Percentiles rank a stretch among this genome's conserved stretches.
Evolutionary conservation across 2,797 vertebrate species (phyloP).

Genomic region (Notolepis coatsorum): DNA sequence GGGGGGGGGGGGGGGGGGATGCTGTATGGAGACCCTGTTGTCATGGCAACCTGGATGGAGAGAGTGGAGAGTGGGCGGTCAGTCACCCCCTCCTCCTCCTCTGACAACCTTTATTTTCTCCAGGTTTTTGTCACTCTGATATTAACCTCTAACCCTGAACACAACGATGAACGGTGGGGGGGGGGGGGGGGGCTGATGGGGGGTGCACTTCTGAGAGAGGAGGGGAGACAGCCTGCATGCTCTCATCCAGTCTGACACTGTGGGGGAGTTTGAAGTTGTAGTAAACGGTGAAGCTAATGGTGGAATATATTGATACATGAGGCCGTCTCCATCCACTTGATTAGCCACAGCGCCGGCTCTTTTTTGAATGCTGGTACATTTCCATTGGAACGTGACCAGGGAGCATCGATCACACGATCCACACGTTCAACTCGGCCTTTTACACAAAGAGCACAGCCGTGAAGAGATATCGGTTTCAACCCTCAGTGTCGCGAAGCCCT

Average conservation of each 20-base stretch:
- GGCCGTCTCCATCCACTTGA: slow-evolving; percentile 45
- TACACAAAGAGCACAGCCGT: slow-evolving; percentile 34
- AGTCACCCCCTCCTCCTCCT: slow-evolving; percentile 59
- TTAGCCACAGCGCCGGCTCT: slow-evolving; percentile 39
- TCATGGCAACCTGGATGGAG: slow-evolving; percentile 76
- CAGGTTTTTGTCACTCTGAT: slow-evolving; percentile 68
- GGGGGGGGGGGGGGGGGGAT: slow-evolving; percentile 36
- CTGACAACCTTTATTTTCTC: slow-evolving; percentile 79
- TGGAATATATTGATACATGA: slow-evolving; percentile 72
- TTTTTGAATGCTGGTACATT: slow-evolving; percentile 48
- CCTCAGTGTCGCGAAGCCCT: slow-evolving; percentile 20
- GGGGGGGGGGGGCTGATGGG: neutral
- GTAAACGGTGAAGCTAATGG: slow-evolving; percentile 53
- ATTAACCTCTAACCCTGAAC: slow-evolving; percentile 69
- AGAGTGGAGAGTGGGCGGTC: slow-evolving; percentile 62
- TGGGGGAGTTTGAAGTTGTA: slow-evolving; percentile 40
- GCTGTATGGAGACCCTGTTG: slow-evolving; percentile 72
- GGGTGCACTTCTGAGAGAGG: neutral
- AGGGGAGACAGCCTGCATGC: neutral
- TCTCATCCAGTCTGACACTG: slow-evolving; percentile 19
- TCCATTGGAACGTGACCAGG: slow-evolving; percentile 55
- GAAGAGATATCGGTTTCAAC: slow-evolving; percentile 34
- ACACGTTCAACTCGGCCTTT: slow-evolving; percentile 34
- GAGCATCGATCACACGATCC: slow-evolving; percentile 41
- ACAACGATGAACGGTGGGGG: slow-evolving; percentile 5